Base-by-base conservation (phyloP, 2,888 invertebrate species). In the Incurvaria masculella region DNA sequence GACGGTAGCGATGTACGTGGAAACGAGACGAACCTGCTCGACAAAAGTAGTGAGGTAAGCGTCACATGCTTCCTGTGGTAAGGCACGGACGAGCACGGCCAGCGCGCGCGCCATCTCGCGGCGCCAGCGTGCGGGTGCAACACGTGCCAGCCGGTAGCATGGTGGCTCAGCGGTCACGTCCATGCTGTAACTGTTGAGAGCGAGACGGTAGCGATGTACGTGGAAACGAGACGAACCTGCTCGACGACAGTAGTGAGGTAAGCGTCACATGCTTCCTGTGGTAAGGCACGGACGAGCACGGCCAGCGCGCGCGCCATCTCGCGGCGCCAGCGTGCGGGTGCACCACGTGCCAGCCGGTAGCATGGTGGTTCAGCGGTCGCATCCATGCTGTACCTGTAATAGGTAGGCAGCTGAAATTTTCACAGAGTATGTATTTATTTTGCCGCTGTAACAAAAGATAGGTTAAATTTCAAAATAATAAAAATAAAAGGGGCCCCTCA, bases 221-320 rank as follows among this genome's bases (percentile, higher is more conserved):
- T 33, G 14, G 14, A 33, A 14, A n/a, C 3, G 33, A 33, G 8
- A 8, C 8, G n/a, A 56, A 85, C 86, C 81, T 90, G 90, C 67
- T 91, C 91, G 4, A 90, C 85, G 0, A 89, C 88, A 4, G 90
- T 90, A 3, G 89, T 88, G 53, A 91, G 81, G 68, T 91, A 91
- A n/a, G 89, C 89, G 59, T 91, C 89, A 57, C 88, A 82, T 19
- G 90, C 82, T 63, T 90, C 90, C 60, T 86, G 85, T 10, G 88
- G 85, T 64, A 91, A 81, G 0, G 89, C 85, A 27, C 84, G 81
- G 38, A 89, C 81, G 50, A 91, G 79, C 19, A 87, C 84, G 51
- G 81, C 81, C 2, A 91, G 73, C 52, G 90, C 83, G 60, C 65
- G 64, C 33, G 75, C 76, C 74, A 78, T 76, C 61, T 76, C 78